Percentiles rank a stretch among this genome's conserved stretches.
phyloP scores from a whole-genome alignment of 2,797 vertebrate species.

The Cyprinodon diabolis region DNA sequence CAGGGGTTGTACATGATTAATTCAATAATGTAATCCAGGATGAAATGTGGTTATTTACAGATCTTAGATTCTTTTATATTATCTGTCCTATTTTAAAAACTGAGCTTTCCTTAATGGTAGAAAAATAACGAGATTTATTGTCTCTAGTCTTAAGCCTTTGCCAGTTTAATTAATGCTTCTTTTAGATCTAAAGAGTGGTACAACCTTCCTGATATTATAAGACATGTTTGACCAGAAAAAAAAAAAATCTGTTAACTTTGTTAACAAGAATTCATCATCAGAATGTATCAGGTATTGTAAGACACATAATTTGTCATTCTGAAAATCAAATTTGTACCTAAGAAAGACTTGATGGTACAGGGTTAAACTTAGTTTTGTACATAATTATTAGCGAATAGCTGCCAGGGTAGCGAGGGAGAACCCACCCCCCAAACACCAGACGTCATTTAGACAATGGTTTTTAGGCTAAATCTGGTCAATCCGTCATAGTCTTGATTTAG shows the following conservation, averaged over 20 bases:
- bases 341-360: too few relatives aligned
- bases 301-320: neutral
- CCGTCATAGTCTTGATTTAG: too few relatives aligned
- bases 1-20: conserved; percentile 42
- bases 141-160: neutral
- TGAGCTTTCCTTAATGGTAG: neutral
- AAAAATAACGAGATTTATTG: neutral
- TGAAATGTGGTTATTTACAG: conserved; percentile 11
- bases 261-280: too few relatives aligned
- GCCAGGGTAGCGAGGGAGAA: too few relatives aligned
- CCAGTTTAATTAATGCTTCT: neutral
- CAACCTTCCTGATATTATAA: neutral
- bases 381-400: too few relatives aligned
- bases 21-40: conserved; percentile 35
- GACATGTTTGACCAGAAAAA: neutral
- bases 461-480: too few relatives aligned
- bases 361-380: too few relatives aligned
- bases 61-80: conserved; percentile 27
- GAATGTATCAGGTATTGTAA: neutral
- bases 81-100: neutral
- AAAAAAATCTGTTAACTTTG: neutral
- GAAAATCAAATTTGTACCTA: too few relatives aligned
- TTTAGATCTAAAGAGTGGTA: neutral
- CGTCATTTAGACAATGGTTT: too few relatives aligned
- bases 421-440: too few relatives aligned